These are phyloP conservation scores for Ictalurus furcatus DNA, from an alignment of 2,113 vertebrate genomes.

Conservation along the genomic window DNA sequence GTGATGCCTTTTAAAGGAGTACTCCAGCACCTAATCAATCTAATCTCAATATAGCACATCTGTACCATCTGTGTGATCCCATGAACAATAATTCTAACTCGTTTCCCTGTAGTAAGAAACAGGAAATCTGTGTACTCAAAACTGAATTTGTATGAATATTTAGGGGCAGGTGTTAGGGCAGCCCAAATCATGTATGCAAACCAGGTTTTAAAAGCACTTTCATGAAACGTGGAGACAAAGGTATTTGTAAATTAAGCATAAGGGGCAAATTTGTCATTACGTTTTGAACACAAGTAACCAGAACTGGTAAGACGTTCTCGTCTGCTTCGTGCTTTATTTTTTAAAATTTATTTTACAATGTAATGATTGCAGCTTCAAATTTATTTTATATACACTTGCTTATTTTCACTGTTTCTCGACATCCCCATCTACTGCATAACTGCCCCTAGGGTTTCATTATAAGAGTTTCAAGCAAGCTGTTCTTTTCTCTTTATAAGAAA, in stretches of 20 bases:
- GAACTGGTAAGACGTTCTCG: not conserved
- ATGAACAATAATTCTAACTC: not conserved
- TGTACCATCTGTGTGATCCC: not conserved
- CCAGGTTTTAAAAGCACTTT: not conserved
- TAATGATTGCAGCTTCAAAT: not conserved
- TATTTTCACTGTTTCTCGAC: not conserved
- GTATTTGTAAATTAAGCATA: not conserved
- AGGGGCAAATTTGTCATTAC: too few species aligned
- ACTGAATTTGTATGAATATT: not conserved
- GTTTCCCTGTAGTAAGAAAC: not conserved
- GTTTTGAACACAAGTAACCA: not conserved
- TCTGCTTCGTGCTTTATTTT: not conserved
- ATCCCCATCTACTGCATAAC: not conserved
- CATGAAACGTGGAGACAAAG: not conserved
- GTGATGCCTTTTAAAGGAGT: not conserved
- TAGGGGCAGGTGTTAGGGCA: not conserved
- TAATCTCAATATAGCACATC: not conserved
- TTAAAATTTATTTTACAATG: not conserved
- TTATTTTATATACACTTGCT: not conserved
- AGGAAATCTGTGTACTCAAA: not conserved
- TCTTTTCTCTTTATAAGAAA: not conserved
- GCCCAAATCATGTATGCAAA: not conserved
- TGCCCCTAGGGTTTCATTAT: not conserved
- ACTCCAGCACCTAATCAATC: not conserved
- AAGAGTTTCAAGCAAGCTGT: not conserved